Evolutionary conservation across 2,797 vertebrate genomes (phyloP), one percentile per base, ranked within the genome.

Genomic region (Enteromius radiatus): DNA sequence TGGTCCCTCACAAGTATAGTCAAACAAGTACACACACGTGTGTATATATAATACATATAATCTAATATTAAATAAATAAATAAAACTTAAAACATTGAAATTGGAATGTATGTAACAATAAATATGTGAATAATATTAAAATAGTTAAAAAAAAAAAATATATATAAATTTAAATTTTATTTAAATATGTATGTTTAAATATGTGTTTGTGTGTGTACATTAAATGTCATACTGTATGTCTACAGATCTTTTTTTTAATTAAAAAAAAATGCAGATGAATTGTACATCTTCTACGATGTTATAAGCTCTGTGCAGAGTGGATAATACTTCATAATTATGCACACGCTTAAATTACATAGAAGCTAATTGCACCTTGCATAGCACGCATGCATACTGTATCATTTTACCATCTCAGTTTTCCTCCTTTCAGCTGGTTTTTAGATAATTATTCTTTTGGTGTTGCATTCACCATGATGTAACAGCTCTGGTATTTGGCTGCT

Each of bases 401-500:
- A 74, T 26, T 76, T 59, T 43, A 28, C 19, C 1, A 0, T 76
- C 14, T 12, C 15, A 12, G 15, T 15, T 28, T n/a, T 67, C 14
- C 9, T 5, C 8, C 26, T 54, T 33, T 47, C 43, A 77, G 7
- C 61, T 78, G 43, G 12, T 17, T 70, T 65, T 65, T 49, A 4
- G 11, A 31, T 31, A 17, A 2, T 52, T 52, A 3, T 65, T 74
- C 70, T 64, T 21, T 36, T 52, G 33, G 17, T 56, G 4, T 31
- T 43, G 19, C 47, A 56, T 63, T 83, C 74, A 33, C 26, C 36
- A 43, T 59, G 15, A 65, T 52, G 10, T 64, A 41, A 75, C 73
- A 3, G 12, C 21, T 68, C 31, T 63, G 68, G 54, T 68, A 26
- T 79, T 75, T 67, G 23, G 33, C 43, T 68, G 52, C 33, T 43